Conservation (phyloP, 2,888 invertebrate species). For the Phorcus lineatus region DNA sequence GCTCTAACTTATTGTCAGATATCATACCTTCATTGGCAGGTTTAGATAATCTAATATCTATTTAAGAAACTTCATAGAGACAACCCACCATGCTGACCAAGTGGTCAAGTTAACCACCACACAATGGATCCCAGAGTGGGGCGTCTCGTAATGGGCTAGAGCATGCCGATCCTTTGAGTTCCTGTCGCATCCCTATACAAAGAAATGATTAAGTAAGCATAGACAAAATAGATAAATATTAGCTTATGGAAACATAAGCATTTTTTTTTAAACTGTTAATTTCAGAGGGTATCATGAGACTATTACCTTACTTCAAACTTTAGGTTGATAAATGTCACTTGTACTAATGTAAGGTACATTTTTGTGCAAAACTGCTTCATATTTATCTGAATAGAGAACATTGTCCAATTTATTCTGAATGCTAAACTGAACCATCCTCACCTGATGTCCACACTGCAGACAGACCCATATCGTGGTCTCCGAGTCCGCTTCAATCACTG, state of each 20-base stretch:
- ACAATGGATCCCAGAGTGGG: constrained; percentile 69
- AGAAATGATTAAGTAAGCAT: too few relatives aligned
- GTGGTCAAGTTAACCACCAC: constrained; percentile 68
- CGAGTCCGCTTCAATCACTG: constrained; percentile 48
- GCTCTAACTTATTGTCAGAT: too few relatives aligned
- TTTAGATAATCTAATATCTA: not conserved
- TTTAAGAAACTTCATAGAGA: not conserved
- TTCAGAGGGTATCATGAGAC: too few relatives aligned
- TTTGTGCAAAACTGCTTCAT: too few relatives aligned
- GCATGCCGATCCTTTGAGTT: constrained; percentile 71
- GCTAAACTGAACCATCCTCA: constrained; percentile 33
- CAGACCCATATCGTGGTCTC: constrained; percentile 71
- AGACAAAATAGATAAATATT: too few relatives aligned
- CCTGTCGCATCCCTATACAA: constrained; percentile 73
- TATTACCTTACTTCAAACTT: too few relatives aligned
- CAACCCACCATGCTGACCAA: constrained; percentile 69
- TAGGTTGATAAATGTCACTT: too few relatives aligned
- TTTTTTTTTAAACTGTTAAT: too few relatives aligned
- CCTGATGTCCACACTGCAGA: constrained; percentile 74
- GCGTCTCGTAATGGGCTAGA: constrained; percentile 71
- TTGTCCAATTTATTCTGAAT: not conserved
- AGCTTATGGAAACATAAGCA: too few relatives aligned
- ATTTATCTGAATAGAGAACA: too few relatives aligned
- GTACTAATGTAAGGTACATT: too few relatives aligned
- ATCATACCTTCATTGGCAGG: too few relatives aligned